These are phyloP conservation scores for Drosophila miranda DNA, from an alignment of 1,140 invertebrate genomes.

Conservation along the genomic window DNA sequence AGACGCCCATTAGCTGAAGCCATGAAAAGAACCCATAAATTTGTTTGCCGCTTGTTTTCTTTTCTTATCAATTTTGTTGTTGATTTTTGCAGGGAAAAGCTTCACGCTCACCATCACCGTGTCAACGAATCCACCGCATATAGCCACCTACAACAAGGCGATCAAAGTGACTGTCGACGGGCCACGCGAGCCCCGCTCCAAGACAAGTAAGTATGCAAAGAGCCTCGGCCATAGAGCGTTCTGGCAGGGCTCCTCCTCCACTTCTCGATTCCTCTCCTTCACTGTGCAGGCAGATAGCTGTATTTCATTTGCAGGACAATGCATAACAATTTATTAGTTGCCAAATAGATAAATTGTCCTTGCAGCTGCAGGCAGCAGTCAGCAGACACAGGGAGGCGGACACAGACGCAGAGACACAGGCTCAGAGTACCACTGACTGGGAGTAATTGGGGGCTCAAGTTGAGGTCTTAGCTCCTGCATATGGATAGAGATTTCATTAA, in stretches of 20 bases:
- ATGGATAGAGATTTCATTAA: slow-evolving; percentile 9
- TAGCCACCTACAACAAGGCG: slow-evolving; percentile 98
- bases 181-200: slow-evolving; percentile 97
- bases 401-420: not conserved
- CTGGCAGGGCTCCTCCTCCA: not conserved
- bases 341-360: slow-evolving; percentile 64
- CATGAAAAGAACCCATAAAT: slow-evolving; percentile 42
- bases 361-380: slow-evolving; percentile 16
- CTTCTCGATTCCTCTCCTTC: too few relatives aligned
- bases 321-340: slow-evolving; percentile 66
- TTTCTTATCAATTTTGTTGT: not conserved
- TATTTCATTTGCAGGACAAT: slow-evolving; percentile 54
- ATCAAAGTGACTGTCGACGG: slow-evolving; percentile 99
- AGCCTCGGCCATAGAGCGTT: not conserved
- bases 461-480: not conserved
- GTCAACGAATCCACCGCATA: slow-evolving; percentile 95
- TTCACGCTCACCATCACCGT: slow-evolving; percentile 98
- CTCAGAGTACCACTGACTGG: too few relatives aligned
- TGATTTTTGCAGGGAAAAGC: slow-evolving; percentile 92
- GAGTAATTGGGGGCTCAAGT: not conserved
- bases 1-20: slow-evolving; percentile 18
- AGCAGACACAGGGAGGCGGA: not conserved
- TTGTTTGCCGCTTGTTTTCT: slow-evolving; percentile 38
- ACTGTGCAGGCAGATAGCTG: not conserved
- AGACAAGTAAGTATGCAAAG: slow-evolving; percentile 93